Conservation (phyloP, 2,888 invertebrate species). For the Cosmopolites sordidus region DNA sequence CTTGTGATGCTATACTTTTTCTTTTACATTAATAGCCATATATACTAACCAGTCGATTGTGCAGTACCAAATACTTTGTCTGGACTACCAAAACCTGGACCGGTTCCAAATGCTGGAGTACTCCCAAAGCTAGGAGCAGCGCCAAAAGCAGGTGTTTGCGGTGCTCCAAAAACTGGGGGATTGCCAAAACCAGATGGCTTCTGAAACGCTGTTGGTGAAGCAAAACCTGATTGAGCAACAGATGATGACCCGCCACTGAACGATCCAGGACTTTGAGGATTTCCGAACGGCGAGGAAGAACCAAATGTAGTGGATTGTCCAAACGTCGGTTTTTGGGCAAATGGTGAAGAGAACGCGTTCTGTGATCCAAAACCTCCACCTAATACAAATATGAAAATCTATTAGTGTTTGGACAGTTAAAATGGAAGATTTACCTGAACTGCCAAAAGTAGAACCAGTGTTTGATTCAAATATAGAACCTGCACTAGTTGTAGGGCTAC, state of each 20-base stretch:
- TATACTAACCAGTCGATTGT: constrained; percentile 25
- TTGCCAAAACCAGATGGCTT: constrained; percentile 41
- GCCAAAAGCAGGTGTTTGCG: constrained; percentile 47
- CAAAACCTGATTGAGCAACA: constrained; percentile 48
- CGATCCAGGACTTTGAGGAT: constrained; percentile 34
- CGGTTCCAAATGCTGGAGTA: constrained; percentile 41
- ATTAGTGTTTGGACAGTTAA: not conserved
- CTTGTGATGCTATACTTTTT: no score
- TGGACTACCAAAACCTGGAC: constrained; percentile 47
- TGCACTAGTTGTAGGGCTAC: constrained; percentile 8
- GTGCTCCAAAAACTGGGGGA: constrained; percentile 43
- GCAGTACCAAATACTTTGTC: constrained; percentile 44
- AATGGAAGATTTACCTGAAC: not conserved
- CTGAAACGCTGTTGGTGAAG: constrained; percentile 39
- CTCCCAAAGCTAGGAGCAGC: constrained; percentile 50
- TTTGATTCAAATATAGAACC: constrained; percentile 27
- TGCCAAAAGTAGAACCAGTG: constrained; percentile 23
- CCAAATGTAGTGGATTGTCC: constrained; percentile 37
- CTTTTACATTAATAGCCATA: not conserved
- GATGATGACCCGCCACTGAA: constrained; percentile 39
- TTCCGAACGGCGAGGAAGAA: constrained; percentile 32
- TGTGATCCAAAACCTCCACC: constrained; percentile 27
- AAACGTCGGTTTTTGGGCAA: constrained; percentile 33
- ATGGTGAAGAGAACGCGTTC: constrained; percentile 24
- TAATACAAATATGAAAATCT: not conserved